Conservation (phyloP, 2,888 invertebrate genomes). For the Patella depressa region DNA sequence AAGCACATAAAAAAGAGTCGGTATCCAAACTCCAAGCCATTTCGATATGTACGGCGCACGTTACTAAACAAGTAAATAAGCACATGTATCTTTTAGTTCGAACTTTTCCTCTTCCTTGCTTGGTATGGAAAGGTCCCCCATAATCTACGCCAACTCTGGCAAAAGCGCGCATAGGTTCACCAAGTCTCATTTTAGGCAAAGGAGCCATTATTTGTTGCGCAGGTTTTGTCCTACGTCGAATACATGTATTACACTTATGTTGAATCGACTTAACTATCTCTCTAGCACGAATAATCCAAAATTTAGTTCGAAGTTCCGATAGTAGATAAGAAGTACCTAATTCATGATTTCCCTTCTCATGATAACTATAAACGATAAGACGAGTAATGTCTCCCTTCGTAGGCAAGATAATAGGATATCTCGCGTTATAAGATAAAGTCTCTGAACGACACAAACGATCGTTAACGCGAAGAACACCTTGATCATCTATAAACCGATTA, state of each 20-base stretch:
- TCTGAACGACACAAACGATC: not conserved
- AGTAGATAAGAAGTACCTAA: conserved; percentile 27
- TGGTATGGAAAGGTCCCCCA: too few species aligned
- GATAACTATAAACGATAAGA: conserved; percentile 25
- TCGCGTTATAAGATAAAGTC: conserved; percentile 17
- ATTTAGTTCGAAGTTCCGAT: conserved; percentile 22
- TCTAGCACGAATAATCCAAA: conserved; percentile 33
- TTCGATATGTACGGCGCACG: too few species aligned
- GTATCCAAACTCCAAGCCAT: too few species aligned
- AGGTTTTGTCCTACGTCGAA: too few species aligned
- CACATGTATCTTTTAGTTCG: too few species aligned
- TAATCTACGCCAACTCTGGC: too few species aligned
- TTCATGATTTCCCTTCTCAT: conserved; percentile 22
- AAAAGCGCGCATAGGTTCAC: too few species aligned
- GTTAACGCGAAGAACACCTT: not conserved
- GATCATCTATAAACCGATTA: not conserved
- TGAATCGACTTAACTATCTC: conserved; percentile 24
- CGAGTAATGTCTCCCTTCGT: conserved; percentile 26
- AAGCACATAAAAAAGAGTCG: too few species aligned
- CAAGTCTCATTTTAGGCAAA: too few species aligned
- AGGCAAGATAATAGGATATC: conserved; percentile 34
- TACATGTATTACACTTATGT: conserved; percentile 22
- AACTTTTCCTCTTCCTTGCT: too few species aligned
- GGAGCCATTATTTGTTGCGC: too few species aligned
- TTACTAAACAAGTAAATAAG: too few species aligned